Conservation (phyloP, 2,888 invertebrate species). For the Hemaris fuciformis region DNA sequence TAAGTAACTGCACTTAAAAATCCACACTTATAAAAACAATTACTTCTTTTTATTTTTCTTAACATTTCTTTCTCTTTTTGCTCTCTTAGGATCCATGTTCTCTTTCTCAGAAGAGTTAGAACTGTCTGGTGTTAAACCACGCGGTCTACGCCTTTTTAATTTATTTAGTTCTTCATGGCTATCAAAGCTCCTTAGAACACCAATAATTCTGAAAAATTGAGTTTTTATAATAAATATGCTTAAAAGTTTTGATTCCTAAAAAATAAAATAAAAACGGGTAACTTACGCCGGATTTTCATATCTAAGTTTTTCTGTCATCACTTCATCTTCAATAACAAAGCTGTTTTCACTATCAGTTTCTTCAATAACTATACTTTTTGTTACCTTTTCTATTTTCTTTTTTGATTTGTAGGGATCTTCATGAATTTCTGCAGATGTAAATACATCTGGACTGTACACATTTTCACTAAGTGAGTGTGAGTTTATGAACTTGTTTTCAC, state of each 20-base stretch:
- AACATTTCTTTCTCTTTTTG: slow-evolving; percentile 38
- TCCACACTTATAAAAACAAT: slow-evolving; percentile 10
- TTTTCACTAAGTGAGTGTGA: no score
- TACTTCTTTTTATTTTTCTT: slow-evolving; percentile 42
- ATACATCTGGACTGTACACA: slow-evolving; percentile 37
- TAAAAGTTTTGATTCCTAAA: not conserved
- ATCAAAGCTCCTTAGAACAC: slow-evolving; percentile 44
- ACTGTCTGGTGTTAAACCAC: slow-evolving; percentile 59
- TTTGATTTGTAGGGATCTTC: slow-evolving; percentile 11
- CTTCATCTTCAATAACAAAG: slow-evolving; percentile 30
- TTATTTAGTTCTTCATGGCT: slow-evolving; percentile 33
- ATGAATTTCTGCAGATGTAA: slow-evolving; percentile 22
- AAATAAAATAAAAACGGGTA: no score
- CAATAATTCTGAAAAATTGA: slow-evolving; percentile 48
- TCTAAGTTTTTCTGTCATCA: slow-evolving; percentile 54
- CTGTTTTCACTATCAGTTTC: slow-evolving; percentile 63
- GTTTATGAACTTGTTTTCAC: not conserved
- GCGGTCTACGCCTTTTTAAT: slow-evolving; percentile 37
- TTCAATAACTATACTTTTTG: slow-evolving; percentile 42
- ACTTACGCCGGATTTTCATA: slow-evolving; percentile 54
- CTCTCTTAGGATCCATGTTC: slow-evolving; percentile 66
- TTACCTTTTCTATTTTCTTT: slow-evolving; percentile 6
- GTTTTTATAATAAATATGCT: slow-evolving; percentile 6
- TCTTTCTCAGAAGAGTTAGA: slow-evolving; percentile 74
- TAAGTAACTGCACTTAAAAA: not conserved